Evolutionary conservation across 2,113 vertebrate genomes (phyloP).

Genomic region (Notarius lentiginosus): DNA sequence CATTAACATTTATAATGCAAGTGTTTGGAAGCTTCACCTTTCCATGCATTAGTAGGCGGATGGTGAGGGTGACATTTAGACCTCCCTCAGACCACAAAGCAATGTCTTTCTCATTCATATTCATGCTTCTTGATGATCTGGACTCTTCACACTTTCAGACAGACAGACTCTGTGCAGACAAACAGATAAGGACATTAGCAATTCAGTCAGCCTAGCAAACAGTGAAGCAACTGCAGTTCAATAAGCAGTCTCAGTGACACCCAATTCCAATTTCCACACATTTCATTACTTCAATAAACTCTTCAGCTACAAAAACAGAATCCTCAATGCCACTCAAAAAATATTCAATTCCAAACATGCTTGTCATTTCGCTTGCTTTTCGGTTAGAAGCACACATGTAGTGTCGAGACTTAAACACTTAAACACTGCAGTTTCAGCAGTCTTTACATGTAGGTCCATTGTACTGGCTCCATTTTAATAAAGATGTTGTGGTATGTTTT

Average conservation of each 20-base stretch:
- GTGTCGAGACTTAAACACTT: slow-evolving; percentile 32
- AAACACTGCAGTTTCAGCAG: slow-evolving; percentile 49
- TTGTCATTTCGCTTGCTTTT: neutral
- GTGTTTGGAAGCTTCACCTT: slow-evolving; percentile 75
- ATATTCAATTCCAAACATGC: slow-evolving; percentile 19
- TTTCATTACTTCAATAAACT: slow-evolving; percentile 33
- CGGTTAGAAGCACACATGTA: neutral
- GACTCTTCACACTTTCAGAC: slow-evolving; percentile 61
- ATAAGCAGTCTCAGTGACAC: slow-evolving; percentile 9
- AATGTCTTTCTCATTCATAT: slow-evolving; percentile 76
- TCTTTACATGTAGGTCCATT: slow-evolving; percentile 55
- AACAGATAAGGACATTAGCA: slow-evolving; percentile 30
- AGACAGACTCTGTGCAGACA: slow-evolving; percentile 71
- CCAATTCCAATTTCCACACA: slow-evolving; percentile 29
- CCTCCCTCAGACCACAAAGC: slow-evolving; percentile 77
- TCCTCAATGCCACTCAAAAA: neutral
- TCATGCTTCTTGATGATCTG: slow-evolving; percentile 59
- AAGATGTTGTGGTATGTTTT: slow-evolving; percentile 62
- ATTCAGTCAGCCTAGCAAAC: slow-evolving; percentile 28
- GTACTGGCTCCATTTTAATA: slow-evolving; percentile 63
- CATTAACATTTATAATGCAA: slow-evolving; percentile 29
- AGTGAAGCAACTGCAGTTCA: slow-evolving; percentile 31
- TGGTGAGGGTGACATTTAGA: slow-evolving; percentile 85
- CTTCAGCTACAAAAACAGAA: neutral
- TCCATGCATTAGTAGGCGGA: slow-evolving; percentile 89